Evolutionary conservation across 1,140 invertebrate species (phyloP).

Genomic region (Macrotrachela quadricornifera): DNA sequence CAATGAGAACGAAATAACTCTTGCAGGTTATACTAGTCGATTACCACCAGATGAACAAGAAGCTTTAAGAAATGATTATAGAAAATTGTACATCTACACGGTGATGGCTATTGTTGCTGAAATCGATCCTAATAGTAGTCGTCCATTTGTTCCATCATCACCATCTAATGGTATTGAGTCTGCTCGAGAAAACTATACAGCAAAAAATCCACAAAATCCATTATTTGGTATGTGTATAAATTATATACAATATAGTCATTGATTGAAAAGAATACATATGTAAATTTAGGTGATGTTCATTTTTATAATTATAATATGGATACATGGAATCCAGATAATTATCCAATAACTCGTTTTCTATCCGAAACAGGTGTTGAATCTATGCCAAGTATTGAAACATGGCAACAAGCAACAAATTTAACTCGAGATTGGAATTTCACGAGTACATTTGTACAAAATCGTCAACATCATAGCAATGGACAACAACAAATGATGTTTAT

Average conservation of each 20-base stretch:
- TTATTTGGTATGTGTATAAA: slow-evolving; percentile 62
- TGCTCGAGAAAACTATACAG: slow-evolving; percentile 45
- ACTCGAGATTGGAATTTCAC: slow-evolving; percentile 39
- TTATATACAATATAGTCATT: neutral
- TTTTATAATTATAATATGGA: slow-evolving; percentile 67
- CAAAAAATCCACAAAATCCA: slow-evolving; percentile 49
- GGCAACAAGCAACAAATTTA: slow-evolving; percentile 21
- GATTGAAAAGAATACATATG: slow-evolving; percentile 1
- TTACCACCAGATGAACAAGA: slow-evolving; percentile 10
- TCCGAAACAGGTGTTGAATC: slow-evolving; percentile 91
- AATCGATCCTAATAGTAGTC: slow-evolving; percentile 39
- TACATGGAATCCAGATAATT: slow-evolving; percentile 53
- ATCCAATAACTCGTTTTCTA: slow-evolving; percentile 59
- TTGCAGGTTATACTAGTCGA: too few species aligned
- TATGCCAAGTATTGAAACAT: slow-evolving; percentile 45
- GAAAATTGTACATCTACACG: slow-evolving; percentile 58
- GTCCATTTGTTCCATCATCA: slow-evolving; percentile 59
- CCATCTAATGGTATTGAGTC: slow-evolving; percentile 67
- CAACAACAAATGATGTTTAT: too few species aligned
- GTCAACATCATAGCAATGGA: too few species aligned
- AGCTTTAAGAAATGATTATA: slow-evolving; percentile 48
- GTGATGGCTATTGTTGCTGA: slow-evolving; percentile 43
- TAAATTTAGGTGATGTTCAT: slow-evolving; percentile 50
- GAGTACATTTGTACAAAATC: slow-evolving; percentile 43
- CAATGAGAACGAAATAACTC: slow-evolving; percentile 85